A percentile compares a stretch with the other conserved stretches of the same genome.
These are phyloP conservation scores for Aphidius gifuensis DNA, from an alignment of 1,140 invertebrate species.

Conservation along the genomic window DNA sequence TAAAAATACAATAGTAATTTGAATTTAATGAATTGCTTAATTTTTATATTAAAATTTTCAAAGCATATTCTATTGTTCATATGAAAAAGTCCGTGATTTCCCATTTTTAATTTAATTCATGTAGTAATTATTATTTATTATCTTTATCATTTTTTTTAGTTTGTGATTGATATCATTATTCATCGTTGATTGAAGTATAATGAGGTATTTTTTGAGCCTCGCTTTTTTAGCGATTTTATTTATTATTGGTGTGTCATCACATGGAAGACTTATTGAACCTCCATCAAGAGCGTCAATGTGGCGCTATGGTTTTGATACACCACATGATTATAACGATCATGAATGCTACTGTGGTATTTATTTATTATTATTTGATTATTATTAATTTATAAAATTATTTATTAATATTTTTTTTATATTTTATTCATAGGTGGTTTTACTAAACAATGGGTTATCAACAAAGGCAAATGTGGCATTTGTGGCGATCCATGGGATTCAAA, in stretches of 20 bases:
- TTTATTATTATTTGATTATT: too few species aligned
- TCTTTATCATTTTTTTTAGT: too few species aligned
- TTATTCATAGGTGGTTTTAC: constrained; percentile 64
- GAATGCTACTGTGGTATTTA: constrained; percentile 73
- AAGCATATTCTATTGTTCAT: too few species aligned
- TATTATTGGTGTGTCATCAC: constrained; percentile 44
- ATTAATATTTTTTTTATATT: too few species aligned
- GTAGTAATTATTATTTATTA: too few species aligned
- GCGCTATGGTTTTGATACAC: constrained; percentile 65
- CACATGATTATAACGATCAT: constrained; percentile 81
- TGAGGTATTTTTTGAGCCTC: constrained; percentile 4
- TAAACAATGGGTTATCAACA: constrained; percentile 69
- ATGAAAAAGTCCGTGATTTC: too few species aligned
- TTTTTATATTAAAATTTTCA: too few species aligned
- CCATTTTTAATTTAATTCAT: too few species aligned
- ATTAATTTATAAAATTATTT: too few species aligned
- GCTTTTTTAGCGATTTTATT: constrained; percentile 13
- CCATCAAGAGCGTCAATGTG: constrained; percentile 80
- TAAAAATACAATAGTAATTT: too few species aligned
- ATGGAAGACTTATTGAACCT: constrained; percentile 81
- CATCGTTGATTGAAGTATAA: background rate
- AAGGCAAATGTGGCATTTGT: constrained; percentile 84
- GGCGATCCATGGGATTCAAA: constrained; percentile 77
- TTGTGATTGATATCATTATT: too few species aligned
- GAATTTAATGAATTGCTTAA: too few species aligned